Percentiles rank a stretch among this genome's conserved stretches.
Conservation (phyloP, 2,888 invertebrate genomes). For the Thelaira solivaga region DNA sequence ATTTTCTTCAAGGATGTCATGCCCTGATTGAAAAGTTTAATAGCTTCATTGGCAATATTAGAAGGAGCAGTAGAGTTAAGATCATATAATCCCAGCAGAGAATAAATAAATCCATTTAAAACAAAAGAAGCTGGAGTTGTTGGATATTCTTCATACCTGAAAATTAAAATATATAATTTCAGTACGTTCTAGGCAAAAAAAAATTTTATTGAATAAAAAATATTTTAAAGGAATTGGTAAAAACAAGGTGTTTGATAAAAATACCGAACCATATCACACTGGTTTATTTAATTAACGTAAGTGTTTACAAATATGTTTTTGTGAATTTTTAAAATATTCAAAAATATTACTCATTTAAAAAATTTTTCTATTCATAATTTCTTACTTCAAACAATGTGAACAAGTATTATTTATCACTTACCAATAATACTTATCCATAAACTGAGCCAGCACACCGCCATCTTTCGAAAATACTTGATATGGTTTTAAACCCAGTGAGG, state of each 20-base stretch:
- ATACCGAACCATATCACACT: too few species aligned
- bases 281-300: too few species aligned
- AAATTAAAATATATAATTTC: not conserved
- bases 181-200: not conserved
- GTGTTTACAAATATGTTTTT: too few species aligned
- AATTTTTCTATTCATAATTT: not conserved
- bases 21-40: conserved; percentile 88
- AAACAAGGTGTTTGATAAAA: too few species aligned
- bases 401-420: conserved; percentile 76
- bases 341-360: too few species aligned
- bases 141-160: conserved; percentile 98
- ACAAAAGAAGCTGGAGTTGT: conserved; percentile 96
- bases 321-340: too few species aligned
- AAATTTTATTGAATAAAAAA: too few species aligned
- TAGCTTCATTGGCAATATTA: conserved; percentile 84
- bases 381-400: not conserved
- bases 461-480: conserved; percentile 85
- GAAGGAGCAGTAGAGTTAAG: conserved; percentile 88
- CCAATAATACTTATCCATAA: conserved; percentile 93
- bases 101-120: conserved; percentile 98
- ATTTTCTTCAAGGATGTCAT: conserved; percentile 91
- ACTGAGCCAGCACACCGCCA: conserved; percentile 90
- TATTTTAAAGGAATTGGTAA: too few species aligned
- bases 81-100: conserved; percentile 96
- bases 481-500: conserved; percentile 87